These are phyloP conservation scores for Cuculus canorus DNA, from an alignment of 2,797 vertebrate species.

Conservation along the genomic window DNA sequence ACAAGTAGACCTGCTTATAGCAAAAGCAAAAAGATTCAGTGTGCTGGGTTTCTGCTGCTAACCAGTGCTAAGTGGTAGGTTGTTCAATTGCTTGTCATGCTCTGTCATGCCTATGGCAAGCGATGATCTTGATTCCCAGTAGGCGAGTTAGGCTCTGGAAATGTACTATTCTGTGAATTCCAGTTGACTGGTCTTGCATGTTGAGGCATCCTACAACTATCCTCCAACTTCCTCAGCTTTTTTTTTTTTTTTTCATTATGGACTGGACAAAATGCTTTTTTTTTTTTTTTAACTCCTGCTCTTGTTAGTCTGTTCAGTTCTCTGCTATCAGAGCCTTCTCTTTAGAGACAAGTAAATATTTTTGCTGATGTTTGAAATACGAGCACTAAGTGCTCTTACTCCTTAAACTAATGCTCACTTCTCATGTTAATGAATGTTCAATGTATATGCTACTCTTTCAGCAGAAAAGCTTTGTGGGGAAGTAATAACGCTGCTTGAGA, in stretches of 20 bases:
- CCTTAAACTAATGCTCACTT: not conserved
- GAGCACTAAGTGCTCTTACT: not conserved
- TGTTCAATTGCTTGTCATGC: not conserved
- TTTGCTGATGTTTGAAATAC: not conserved
- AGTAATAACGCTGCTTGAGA: not conserved
- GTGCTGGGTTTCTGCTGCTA: not conserved
- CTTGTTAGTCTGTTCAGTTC: not conserved
- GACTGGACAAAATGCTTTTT: not conserved
- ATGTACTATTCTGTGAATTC: not conserved
- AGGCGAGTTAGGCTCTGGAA: not conserved
- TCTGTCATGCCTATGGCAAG: slow-evolving; percentile 3
- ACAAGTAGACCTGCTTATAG: not conserved
- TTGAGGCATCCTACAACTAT: not conserved
- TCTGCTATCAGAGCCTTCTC: not conserved
- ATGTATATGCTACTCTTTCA: not conserved
- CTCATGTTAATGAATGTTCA: not conserved
- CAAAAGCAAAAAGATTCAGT: not conserved
- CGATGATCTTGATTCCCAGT: not conserved
- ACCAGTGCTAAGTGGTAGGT: not conserved
- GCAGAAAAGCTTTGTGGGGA: not conserved
- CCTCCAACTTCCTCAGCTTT: not conserved
- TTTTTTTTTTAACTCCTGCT: not conserved
- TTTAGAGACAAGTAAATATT: not conserved
- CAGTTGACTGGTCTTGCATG: not conserved
- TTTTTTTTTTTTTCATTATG: not conserved